Evolutionary conservation across 1,140 invertebrate genomes (phyloP), one percentile per base, ranked within the genome.

Genomic region (Calephelis nemesis): DNA sequence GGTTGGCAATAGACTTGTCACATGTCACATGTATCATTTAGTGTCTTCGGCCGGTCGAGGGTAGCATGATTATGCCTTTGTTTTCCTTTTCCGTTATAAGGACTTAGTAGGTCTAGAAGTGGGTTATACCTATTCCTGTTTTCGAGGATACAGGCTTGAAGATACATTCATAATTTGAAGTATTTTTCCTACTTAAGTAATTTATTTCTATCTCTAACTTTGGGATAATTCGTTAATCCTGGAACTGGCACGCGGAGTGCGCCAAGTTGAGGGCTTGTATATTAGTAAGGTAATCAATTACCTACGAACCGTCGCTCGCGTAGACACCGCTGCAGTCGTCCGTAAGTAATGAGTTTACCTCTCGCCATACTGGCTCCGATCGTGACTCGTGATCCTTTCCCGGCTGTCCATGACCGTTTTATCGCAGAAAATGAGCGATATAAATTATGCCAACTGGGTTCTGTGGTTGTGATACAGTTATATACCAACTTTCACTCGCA

Each of bases 261-360:
- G 39, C 54, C 12, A 39, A 60, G 54, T n/a, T 12, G 54, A 19
- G 19, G 19, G 19, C 40, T 12, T 39, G 54, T n/a, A 39, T 39
- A 60, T 60, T 60, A 12, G 39, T 42, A 3, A 45, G 76, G 78
- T 81, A 84, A 87, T 85, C 85, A 88, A 84, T 87, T 87, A 82
- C 81, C 54, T 87, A 82, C 81, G 30, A 79, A 73, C 73, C 74
- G 78, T 81, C 82, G 79, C 82, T 85, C 71, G 82, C 84, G 74
- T 74, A 74, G 71, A 72, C 70, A 70, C 79, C 73, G 78, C 75
- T 48, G 47, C 47, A 64, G 63, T 73, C 76, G 81, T 80, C 77
- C 70, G 72, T 74, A 79, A 79, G 79, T 87, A 88, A 88, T 78
- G 78, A 86, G 81, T 81, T 87, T 87, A 87, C 70, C 71, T 81